Base-by-base conservation (phyloP, 2,888 invertebrate genomes). In the Agriopis marginaria region DNA sequence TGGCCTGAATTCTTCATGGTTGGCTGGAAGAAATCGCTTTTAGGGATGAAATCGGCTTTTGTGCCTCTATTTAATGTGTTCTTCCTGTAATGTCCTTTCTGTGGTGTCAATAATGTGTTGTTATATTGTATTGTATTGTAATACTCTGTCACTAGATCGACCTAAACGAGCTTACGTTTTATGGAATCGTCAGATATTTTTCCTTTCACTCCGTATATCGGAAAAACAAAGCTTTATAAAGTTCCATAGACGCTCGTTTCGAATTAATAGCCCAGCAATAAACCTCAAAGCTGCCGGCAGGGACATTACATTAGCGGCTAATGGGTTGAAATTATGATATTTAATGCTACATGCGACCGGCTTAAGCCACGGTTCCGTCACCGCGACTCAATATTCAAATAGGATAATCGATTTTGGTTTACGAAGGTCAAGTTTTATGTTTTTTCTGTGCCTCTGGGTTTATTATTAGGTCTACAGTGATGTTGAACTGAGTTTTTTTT, bases 241-340 rank as follows among this genome's bases (percentile, higher is more conserved):
- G 80, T 78, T 79, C 78, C 74, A 73, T 73, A 76, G 79, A 79
- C 82, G 82, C 84, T 86, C 85, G 83, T 84, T 86, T 82, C 82
- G 85, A 89, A 91, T 90, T 90, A 89, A 91, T 90, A 89, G 89
- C 83, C 78, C 78, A 77, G 86, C 85, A 87, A 90, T 90, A 91
- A 90, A 91, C 81, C 80, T 82, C 78, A 77, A 83, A 88, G 87
- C 83, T 82, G 87, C 90, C 91, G 88, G 89, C 92, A 85, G 89
- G 86, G 89, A 91, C 91, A 91, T 87, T 84, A 86, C 89, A 90
- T 92, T 90, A 91, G 83, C 87, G 84, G 78, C 90, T 93, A 93
- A 93, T 92, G 90, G 93, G 83, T 84, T 89, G 86, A 89, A 91
- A 93, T 93, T 93, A 93, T 93, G 92, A 93, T 93, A 92, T 93